phyloP scores from a whole-genome alignment of 2,113 vertebrate genomes.

The Pangasianodon hypophthalmus region DNA sequence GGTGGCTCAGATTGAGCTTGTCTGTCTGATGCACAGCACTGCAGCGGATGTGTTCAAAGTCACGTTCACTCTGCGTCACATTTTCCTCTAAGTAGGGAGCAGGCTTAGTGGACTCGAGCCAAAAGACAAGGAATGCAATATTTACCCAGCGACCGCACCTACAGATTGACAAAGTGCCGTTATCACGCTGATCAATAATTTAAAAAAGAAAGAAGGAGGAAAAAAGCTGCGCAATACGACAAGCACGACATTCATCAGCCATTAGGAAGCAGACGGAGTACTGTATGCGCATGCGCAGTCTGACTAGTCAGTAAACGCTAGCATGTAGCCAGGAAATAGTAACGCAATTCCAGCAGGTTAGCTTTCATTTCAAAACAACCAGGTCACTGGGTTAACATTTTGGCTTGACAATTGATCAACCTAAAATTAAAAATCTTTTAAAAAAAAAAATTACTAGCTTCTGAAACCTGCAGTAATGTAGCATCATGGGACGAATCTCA shows the following conservation, averaged over 20 bases:
- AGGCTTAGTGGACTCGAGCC: constrained; percentile 56
- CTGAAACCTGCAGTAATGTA: neutral
- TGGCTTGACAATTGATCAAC: neutral
- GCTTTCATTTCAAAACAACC: neutral
- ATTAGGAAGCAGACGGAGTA: neutral
- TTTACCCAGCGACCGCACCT: constrained; percentile 49
- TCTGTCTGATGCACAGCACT: neutral
- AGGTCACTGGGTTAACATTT: neutral
- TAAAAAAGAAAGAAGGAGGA: neutral
- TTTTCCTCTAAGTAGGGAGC: constrained; percentile 58
- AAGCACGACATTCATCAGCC: neutral
- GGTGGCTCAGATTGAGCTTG: neutral
- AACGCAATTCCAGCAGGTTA: too few species aligned
- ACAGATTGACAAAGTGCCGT: neutral
- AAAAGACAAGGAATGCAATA: neutral
- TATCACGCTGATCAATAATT: too few species aligned
- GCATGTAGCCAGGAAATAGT: neutral
- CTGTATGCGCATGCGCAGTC: neutral
- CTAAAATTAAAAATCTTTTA: neutral
- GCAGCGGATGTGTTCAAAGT: constrained; percentile 64
- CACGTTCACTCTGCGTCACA: constrained; percentile 78
- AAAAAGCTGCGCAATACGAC: neutral
- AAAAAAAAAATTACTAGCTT: neutral
- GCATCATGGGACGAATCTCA: neutral
- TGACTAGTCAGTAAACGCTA: constrained; percentile 14